phyloP scores from a whole-genome alignment of 1,140 invertebrate genomes.

The Bombus huntii region DNA sequence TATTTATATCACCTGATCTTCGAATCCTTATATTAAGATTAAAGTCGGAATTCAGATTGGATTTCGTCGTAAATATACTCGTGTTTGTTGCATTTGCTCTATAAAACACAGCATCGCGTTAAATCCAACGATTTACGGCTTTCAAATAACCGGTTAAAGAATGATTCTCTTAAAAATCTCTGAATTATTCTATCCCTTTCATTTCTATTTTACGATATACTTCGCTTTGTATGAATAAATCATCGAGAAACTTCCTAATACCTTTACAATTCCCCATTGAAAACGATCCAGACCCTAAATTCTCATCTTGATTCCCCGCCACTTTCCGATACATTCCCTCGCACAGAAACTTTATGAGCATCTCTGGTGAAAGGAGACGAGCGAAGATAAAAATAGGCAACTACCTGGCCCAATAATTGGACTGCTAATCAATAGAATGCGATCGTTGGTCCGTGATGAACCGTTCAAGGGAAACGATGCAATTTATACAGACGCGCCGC shows the following conservation, averaged over 20 bases:
- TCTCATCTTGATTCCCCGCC: neutral
- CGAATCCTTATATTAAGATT: neutral
- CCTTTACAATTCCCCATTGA: neutral
- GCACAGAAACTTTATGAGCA: neutral
- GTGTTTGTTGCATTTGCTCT: neutral
- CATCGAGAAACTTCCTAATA: neutral
- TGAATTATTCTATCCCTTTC: neutral
- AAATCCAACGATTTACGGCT: neutral
- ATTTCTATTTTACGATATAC: neutral
- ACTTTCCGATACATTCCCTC: too few relatives aligned
- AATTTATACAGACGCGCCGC: conserved; percentile 50
- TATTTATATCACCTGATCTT: too few relatives aligned
- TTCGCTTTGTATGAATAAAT: neutral
- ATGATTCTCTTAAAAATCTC: neutral
- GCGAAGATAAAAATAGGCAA: conserved; percentile 56
- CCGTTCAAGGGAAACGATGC: conserved; percentile 60
- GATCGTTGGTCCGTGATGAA: conserved; percentile 68
- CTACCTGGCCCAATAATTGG: conserved; percentile 75
- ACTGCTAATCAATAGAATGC: conserved; percentile 73
- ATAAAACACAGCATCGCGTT: neutral
- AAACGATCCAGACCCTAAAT: neutral
- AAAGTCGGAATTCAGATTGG: neutral
- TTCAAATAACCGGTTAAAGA: neutral
- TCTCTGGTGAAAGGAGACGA: neutral
- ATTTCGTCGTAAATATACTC: neutral